phyloP scores from a whole-genome alignment of 2,113 vertebrate genomes.

The Marmota monax region DNA sequence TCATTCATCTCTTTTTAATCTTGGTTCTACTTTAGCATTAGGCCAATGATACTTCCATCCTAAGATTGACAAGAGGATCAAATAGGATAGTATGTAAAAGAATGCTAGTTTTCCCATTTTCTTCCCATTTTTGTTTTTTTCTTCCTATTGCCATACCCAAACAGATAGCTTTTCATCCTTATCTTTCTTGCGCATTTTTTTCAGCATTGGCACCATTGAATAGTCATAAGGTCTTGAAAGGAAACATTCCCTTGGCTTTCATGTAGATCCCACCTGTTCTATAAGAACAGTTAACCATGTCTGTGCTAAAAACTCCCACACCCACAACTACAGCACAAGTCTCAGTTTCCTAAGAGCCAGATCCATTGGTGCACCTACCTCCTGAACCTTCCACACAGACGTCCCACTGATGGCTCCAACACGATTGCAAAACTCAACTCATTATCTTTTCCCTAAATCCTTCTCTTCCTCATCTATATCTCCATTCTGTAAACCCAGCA shows the following conservation, averaged over 20 bases:
- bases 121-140: not conserved
- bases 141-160: conserved; percentile 1
- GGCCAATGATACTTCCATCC: not conserved
- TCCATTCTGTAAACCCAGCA: not conserved
- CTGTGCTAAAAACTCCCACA: not conserved
- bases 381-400: not conserved
- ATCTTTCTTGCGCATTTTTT: not conserved
- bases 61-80: not conserved
- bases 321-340: not conserved
- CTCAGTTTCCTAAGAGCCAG: not conserved
- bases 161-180: not conserved
- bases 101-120: not conserved
- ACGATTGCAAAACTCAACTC: not conserved
- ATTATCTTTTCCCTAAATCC: not conserved
- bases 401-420: not conserved
- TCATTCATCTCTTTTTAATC: not conserved
- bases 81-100: not conserved
- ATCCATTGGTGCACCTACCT: not conserved
- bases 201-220: not conserved
- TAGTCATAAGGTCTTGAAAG: not conserved
- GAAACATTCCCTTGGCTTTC: not conserved
- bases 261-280: not conserved
- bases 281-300: not conserved
- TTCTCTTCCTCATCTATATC: not conserved
- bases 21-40: not conserved